Base-by-base conservation (phyloP, 35 echinoderm and acorn worm species). In the Ophioderma brevispina region DNA sequence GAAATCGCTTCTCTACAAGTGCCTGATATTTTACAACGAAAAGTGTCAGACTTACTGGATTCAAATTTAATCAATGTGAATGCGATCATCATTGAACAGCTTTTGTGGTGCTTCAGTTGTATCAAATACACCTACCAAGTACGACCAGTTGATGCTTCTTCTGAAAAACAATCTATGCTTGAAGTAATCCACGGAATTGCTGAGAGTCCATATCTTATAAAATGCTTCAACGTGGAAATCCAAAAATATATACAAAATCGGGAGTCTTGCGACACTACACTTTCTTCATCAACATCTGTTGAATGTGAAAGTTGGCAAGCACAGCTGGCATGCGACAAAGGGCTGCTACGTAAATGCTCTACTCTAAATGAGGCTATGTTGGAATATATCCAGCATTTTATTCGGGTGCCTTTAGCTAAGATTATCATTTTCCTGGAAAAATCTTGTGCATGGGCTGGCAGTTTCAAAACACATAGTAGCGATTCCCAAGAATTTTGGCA, bases 21-120 rank as follows among this genome's bases (percentile, higher is more conserved):
- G 21, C 36, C 39, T 6, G 85, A 87, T 39, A 8, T 87, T n/a
- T 33, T 78, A 3, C 14, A 40, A 75, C 36, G 33, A 40, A 31
- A 55, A 17, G 50, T 87, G 23, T 76, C 64, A 13, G 75, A 78
- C 11, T 41, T 87, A 13, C 39, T 64, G 31, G 75, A 70, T 25
- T 25, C 39, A 17, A 23, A 42, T 36, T 15, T 18, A 0, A 5
- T 87, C 30, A 39, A 87, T 33, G 14, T 36, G 40, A 64, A 39
- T 0, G 31, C 11, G 38, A 38, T 87, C 39, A 78, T 87, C 14
- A 34, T 28, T 31, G 75, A 87, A 15, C 35, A 78, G n/a, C 39
- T 87, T 0, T 75, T 87, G 25, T 87, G 85, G 85, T 87, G 70
- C 43, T 87, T 87, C 75, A 76, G 35, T 31, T 87, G 85, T 34